Base-by-base conservation (phyloP, 2,888 invertebrate species). In the Eremobia ochroleuca region DNA sequence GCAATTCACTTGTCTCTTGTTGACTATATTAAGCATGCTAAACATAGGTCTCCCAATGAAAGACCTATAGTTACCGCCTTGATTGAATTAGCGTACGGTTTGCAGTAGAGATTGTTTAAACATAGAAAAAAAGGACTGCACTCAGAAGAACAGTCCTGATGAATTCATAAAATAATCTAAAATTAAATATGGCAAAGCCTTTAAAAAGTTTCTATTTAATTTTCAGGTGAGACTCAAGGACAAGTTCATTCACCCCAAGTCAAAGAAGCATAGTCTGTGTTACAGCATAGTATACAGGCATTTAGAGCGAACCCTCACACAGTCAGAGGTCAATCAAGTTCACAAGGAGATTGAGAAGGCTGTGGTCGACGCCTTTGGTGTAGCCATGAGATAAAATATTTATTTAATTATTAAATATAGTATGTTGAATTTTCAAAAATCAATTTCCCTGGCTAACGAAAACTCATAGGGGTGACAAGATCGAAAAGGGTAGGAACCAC, bases 231-330 rank as follows among this genome's bases (percentile, higher is more conserved):
- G 97, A 82, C 94, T 99, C 15, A 97, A 98, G 72, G 99, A 99
- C 94, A 97, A 98, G 90, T 99, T 99, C 93, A 95, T 97, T 69
- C 98, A 99, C 96, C 98, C 99, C 0, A 99, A 99, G 95, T 98
- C 97, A 8, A 97, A 98, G 65, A 98, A 97, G 90, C 97, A 96
- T 46, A 99, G 99, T 87, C 98, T 99, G 77, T 99, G 99, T 93
- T 99, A 99, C 93, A 97, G 98, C 87, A 99, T 99, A 86, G 97
- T 98, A 0, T 99, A 99, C 92, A 97, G 99, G 71, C 99, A 99
- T 92, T 98, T 99, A 98, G 99, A 99, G 91, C 97, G 98, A 83
- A 99, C 99, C 0, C 96, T 99, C 59, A 98, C 98, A 0, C 98
- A 99, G 92, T 97, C 97, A 0, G 99, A 99, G 97, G 99, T 99